Evolutionary conservation across 2,888 invertebrate species (phyloP).

Genomic region (Aproaerema taeniolella): DNA sequence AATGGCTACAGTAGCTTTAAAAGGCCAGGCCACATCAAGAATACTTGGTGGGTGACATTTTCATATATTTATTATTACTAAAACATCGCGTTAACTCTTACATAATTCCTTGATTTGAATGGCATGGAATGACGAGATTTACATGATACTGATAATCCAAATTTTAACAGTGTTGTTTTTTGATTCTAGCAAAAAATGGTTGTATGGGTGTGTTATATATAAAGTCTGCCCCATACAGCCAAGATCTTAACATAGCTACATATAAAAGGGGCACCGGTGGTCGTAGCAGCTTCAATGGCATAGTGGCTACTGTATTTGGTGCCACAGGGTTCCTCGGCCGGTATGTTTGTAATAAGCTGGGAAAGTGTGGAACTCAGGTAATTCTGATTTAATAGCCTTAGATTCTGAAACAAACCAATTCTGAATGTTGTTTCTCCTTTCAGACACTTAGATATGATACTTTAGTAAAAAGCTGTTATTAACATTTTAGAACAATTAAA

Average conservation of each 20-base stretch:
- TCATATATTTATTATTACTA: slow-evolving; percentile 25
- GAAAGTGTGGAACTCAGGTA: slow-evolving; percentile 90
- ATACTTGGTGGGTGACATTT: slow-evolving; percentile 60
- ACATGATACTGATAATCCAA: no score
- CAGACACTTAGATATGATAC: no score
- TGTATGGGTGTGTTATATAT: slow-evolving; percentile 62
- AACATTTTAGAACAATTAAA: no score
- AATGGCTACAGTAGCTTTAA: slow-evolving; percentile 64
- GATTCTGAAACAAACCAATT: no score
- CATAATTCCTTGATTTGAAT: slow-evolving; percentile 39
- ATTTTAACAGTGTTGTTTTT: no score
- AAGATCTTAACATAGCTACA: slow-evolving; percentile 78
- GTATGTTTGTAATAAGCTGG: slow-evolving; percentile 92
- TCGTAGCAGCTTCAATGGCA: slow-evolving; percentile 96
- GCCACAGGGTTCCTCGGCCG: slow-evolving; percentile 92
- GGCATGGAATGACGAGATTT: neutral
- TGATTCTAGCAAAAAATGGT: slow-evolving; percentile 55
- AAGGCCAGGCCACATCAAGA: slow-evolving; percentile 53
- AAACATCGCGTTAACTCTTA: slow-evolving; percentile 38
- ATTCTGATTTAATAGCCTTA: neutral
- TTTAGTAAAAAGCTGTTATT: no score
- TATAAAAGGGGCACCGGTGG: slow-evolving; percentile 93
- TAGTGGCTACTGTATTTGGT: slow-evolving; percentile 99
- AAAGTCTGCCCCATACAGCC: slow-evolving; percentile 71
- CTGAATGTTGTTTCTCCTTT: no score